These are phyloP conservation scores for Epinephelus malabaricus DNA, from an alignment of 2,797 vertebrate species.

Conservation along the genomic window DNA sequence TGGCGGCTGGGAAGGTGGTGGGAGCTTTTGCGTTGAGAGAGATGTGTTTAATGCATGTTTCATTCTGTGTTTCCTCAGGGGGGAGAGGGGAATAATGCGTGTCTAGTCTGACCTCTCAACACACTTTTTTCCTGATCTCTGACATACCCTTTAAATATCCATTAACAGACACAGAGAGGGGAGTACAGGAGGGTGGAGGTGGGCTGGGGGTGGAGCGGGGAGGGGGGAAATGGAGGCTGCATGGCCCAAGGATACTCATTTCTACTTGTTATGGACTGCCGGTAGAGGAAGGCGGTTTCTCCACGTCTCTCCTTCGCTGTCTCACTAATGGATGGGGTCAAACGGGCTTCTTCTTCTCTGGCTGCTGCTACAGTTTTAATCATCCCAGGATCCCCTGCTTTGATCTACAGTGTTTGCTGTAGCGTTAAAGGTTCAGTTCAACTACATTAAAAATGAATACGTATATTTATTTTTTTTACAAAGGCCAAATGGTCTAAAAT, in stretches of 20 bases:
- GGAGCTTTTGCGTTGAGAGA: constrained; percentile 21
- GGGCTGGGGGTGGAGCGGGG: constrained; percentile 2
- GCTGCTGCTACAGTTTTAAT: constrained; percentile 49
- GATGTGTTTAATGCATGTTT: constrained; percentile 79
- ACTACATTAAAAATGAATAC: constrained; percentile 5
- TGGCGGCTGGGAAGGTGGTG: constrained; percentile 10
- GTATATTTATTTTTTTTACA: not conserved
- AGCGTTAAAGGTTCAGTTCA: constrained; percentile 22
- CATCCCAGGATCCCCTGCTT: constrained; percentile 14
- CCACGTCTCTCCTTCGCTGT: constrained; percentile 20
- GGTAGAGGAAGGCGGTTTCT: constrained; percentile 19
- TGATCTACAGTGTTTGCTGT: constrained; percentile 17
- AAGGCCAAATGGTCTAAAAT: constrained; percentile 17
- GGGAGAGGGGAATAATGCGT: constrained; percentile 53
- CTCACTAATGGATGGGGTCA: constrained; percentile 58
- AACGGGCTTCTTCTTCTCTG: constrained; percentile 24
- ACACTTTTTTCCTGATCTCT: constrained; percentile 76
- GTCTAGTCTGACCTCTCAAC: constrained; percentile 63
- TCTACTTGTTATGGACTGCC: constrained; percentile 59
- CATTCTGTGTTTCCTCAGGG: constrained; percentile 67
- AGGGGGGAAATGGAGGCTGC: constrained; percentile 1
- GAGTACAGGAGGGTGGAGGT: constrained; percentile 29
- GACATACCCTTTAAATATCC: constrained; percentile 83
- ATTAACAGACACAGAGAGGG: constrained; percentile 69
- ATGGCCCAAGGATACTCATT: constrained; percentile 43